Base-by-base conservation (phyloP, 2,797 vertebrate genomes). In the Phoebastria nigripes region DNA sequence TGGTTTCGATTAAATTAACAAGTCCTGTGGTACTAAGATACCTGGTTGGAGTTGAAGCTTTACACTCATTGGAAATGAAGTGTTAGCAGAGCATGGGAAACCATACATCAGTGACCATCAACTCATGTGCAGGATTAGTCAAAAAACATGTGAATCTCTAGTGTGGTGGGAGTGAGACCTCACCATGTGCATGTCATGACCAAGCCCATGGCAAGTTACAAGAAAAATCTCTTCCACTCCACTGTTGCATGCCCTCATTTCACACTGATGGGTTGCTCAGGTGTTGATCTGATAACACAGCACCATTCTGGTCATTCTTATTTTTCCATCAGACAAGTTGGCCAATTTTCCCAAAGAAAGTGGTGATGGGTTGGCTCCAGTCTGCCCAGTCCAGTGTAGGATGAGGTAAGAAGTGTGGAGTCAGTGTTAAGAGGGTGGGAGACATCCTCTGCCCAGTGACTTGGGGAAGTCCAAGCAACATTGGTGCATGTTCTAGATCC, bases 1-100 rank as follows among this genome's bases (percentile, higher is more conserved):
- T 44, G 49, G 88, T 94, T 90, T 91, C 26, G 55, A 42, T 89
- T 63, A 87, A 84, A 87, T 44, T 76, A 49, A 73, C 79, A 93
- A 84, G 47, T 21, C 25, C 26, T 42, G 24, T 52, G 28, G 52
- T 80, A 80, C 52, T 65, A 76, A n/a, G 54, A 83, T 79, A 95
- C 72, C 84, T 92, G 87, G 29, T 3, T 81, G 78, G 79, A 95
- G 56, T 7, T 67, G 73, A 92, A 84, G 66, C 24, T 55, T 81
- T 46, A 39, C 3, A 2, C 33, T 39, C 12, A 5, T 8, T 67
- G 54, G 49, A 72, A 76, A 28, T 15, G 8, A 86, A 39, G 31
- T 26, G 7, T 31, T 81, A 52, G 39, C 41, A 79, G 35, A 70
- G 12, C n/a, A 39, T 12, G 13, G 26, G 31, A 79, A 90, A 63